These are phyloP conservation scores for Phasia obesa DNA, from an alignment of 2,888 invertebrate species.

Conservation along the genomic window DNA sequence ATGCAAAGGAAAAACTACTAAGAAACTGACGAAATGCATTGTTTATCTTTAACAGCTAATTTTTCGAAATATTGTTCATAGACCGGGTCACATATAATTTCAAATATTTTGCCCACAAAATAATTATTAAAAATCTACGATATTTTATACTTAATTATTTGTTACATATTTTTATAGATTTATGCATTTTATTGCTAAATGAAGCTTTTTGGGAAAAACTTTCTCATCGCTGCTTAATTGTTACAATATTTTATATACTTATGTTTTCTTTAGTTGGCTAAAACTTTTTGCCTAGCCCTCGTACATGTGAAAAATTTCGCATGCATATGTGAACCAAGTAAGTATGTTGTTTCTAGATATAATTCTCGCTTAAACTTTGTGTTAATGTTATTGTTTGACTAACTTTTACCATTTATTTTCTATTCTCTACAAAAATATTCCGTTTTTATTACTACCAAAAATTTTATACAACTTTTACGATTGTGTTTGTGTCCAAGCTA, in stretches of 20 bases:
- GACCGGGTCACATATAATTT: too few species aligned
- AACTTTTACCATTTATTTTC: conserved; percentile 46
- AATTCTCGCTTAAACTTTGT: conserved; percentile 58
- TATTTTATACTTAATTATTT: too few species aligned
- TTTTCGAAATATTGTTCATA: too few species aligned
- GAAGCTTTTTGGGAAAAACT: too few species aligned
- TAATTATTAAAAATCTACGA: too few species aligned
- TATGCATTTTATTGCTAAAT: too few species aligned
- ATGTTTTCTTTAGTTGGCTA: background rate
- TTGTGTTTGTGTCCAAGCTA: conserved; percentile 10
- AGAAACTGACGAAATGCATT: too few species aligned
- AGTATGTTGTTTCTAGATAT: conserved; percentile 6
- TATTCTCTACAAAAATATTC: conserved; percentile 25
- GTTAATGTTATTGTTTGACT: conserved; percentile 58
- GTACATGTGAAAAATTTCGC: background rate
- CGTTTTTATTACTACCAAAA: conserved; percentile 12
- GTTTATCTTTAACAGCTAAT: too few species aligned
- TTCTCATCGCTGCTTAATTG: too few species aligned
- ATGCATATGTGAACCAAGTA: background rate
- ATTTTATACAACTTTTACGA: conserved; percentile 29
- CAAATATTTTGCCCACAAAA: too few species aligned
- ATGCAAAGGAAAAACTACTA: too few species aligned
- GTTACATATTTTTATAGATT: too few species aligned
- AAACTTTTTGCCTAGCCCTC: background rate
- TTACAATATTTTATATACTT: background rate